Evolutionary conservation across 2,797 vertebrate species (phyloP), one percentile per base, ranked within the genome.

Genomic region (Tiaroga cobitis): DNA sequence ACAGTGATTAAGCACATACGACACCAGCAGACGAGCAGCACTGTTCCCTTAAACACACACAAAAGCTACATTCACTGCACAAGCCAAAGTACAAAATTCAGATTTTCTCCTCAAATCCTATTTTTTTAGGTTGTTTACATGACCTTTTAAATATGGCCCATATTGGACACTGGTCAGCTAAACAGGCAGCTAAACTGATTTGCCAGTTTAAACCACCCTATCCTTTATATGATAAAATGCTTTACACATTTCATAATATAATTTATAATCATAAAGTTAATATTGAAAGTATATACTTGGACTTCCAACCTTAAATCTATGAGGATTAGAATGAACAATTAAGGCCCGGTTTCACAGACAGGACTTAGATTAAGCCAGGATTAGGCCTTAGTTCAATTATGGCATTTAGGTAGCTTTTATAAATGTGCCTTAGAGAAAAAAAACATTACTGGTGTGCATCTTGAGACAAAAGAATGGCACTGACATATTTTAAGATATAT

Each of bases 1-100:
- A 72, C 59, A 74, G 46, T 59, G 81, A 83, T 76, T 68, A 79
- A 70, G n/a, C 74, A 69, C 54, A 49, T 49, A n/a, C 8, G 24
- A 63, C 15, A 73, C n/a, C 46, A 75, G 63, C 32, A 70, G 32
- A 43, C 32, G 16, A 37, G 68, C 21, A 43, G 26, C 13, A n/a
- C 41, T 63, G 29, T 34, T 29, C 26, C 24, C 13, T 34, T 59
- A 75, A 46, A 75, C 26, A 29, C 32, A 70, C 46, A 39, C 46
- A 39, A 13, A 72, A 16, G 10, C 56, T 63, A 11, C 21, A 13
- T 77, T 79, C 37, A 74, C n/a, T 29, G 3, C 15, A 19, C 16
- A 51, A 74, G 41, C 15, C 41, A 26, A 46, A 21, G 29, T 13
- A 54, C 49, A 54, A 75, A 34, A 54, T 24, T 34, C 1, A 7